Base-by-base conservation (phyloP, 92 coral and sea anemone genomes). In the Siderastrea siderea region DNA sequence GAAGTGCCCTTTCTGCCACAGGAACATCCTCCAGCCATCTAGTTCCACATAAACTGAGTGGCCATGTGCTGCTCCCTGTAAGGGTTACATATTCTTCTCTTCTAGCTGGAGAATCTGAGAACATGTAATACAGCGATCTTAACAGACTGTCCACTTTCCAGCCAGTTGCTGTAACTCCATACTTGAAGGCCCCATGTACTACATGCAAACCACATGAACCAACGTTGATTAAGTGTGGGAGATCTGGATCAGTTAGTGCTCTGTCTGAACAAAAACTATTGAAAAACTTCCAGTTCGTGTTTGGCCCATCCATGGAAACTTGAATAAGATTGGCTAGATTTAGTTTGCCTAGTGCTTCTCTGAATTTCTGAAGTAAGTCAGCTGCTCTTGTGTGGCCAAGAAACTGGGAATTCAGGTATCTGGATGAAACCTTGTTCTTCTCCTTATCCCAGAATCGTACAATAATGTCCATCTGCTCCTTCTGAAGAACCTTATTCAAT, bases 281-380 rank as follows among this genome's bases (percentile, higher is more conserved):
- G 59, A 70, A 75, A 65, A 89, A 89, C 72, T 54, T 76, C 92
- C 88, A 89, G 69, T 89, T 89, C n/a, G 84, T 80, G 92, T 63
- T 67, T 74, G 92, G 92, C 64, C 89, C 89, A 84, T 89, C 93
- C 93, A 89, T 89, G 81, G 85, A 77, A 76, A 89, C 69, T 77
- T 89, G 89, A 58, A 84, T 68, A 71, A 84, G 60, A 77, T 82
- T 81, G 4, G 68, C 87, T 59, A 51, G 62, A 64, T 84, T 74
- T 51, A 89, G 89, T 75, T 46, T 48, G 17, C 70, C 50, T 50
- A 78, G 64, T 67, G 74, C 85, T 64, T 83, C 55, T 60, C 58
- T 51, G 77, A 89, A 84, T 67, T 64, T 83, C 70, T 84, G 72
- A 80, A 68, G 81, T 75, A 87, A 84, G 74, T 80, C 91, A 68